phyloP scores from a whole-genome alignment of 2,888 invertebrate genomes.

The Cartodere bifasciata region DNA sequence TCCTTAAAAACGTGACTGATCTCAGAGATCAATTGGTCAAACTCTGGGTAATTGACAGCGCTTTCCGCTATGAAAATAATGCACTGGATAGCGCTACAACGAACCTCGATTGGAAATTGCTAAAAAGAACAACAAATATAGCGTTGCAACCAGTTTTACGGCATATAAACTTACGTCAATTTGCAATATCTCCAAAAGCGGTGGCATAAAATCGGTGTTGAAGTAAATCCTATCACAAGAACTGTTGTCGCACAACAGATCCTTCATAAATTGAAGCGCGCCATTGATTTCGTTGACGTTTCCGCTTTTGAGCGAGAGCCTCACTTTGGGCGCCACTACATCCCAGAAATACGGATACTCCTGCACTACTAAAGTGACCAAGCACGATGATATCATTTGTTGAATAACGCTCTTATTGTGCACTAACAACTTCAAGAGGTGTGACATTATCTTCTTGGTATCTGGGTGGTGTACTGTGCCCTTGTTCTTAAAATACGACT shows the following conservation, averaged over 20 bases:
- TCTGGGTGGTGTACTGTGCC: constrained; percentile 9
- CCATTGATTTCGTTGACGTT: constrained; percentile 13
- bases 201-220: constrained; percentile 17
- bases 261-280: constrained; percentile 16
- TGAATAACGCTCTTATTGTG: constrained; percentile 8
- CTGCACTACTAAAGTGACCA: constrained; percentile 9
- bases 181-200: constrained; percentile 16
- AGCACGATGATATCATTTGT: constrained; percentile 10
- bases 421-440: constrained; percentile 12
- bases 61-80: constrained; percentile 6
- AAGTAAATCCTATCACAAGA: constrained; percentile 12
- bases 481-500: constrained; percentile 6
- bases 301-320: constrained; percentile 16
- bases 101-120: constrained; percentile 10
- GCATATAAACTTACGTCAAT: constrained; percentile 12
- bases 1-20: constrained; percentile 12
- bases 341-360: constrained; percentile 11
- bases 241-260: constrained; percentile 14
- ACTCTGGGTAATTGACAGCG: constrained; percentile 5
- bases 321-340: constrained; percentile 13
- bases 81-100: constrained; percentile 8
- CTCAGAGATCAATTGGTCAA: constrained; percentile 9
- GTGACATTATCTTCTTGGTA: constrained; percentile 11
- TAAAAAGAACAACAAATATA: constrained; percentile 8
- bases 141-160: no score